phyloP scores from a whole-genome alignment of 2,113 vertebrate genomes.

The Campylorhamphus procurvoides region DNA sequence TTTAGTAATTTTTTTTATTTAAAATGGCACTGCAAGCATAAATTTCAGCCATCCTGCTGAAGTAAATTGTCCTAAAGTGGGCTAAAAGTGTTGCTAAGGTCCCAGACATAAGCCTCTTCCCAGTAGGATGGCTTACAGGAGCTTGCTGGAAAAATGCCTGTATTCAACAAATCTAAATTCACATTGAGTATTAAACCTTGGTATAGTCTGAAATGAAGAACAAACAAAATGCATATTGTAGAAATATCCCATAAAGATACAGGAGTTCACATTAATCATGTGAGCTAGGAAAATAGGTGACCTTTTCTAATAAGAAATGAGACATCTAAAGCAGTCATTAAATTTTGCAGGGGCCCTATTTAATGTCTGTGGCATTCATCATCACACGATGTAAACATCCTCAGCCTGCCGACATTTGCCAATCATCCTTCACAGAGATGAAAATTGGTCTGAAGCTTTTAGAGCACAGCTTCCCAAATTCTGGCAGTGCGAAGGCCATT shows the following conservation, averaged over 20 bases:
- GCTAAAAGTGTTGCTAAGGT: slow-evolving; percentile 32
- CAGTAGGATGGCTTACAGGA: slow-evolving; percentile 41
- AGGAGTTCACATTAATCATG: slow-evolving; percentile 69
- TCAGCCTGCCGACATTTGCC: slow-evolving; percentile 52
- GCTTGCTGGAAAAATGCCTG: slow-evolving; percentile 50
- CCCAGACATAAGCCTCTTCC: slow-evolving; percentile 32
- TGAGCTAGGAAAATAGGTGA: slow-evolving; percentile 67
- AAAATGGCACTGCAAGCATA: slow-evolving; percentile 20
- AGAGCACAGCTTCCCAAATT: slow-evolving; percentile 22
- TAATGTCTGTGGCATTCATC: slow-evolving; percentile 71
- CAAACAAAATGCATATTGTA: slow-evolving; percentile 59
- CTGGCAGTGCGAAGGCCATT: slow-evolving; percentile 47
- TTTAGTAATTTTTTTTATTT: slow-evolving; percentile 65
- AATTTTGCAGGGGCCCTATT: slow-evolving; percentile 43
- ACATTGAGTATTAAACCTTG: slow-evolving; percentile 43
- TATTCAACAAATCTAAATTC: slow-evolving; percentile 66
- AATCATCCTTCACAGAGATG: slow-evolving; percentile 45
- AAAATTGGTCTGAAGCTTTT: slow-evolving; percentile 40
- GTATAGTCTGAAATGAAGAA: slow-evolving; percentile 56
- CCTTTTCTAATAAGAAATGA: slow-evolving; percentile 76
- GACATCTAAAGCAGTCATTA: slow-evolving; percentile 70
- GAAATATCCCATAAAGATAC: slow-evolving; percentile 66
- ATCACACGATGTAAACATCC: slow-evolving; percentile 19
- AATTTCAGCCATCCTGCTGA: slow-evolving; percentile 63
- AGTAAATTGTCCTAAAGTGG: slow-evolving; percentile 61